Base-by-base conservation (phyloP, 2,797 vertebrate species). In the Tenualosa thibaudeaui region DNA sequence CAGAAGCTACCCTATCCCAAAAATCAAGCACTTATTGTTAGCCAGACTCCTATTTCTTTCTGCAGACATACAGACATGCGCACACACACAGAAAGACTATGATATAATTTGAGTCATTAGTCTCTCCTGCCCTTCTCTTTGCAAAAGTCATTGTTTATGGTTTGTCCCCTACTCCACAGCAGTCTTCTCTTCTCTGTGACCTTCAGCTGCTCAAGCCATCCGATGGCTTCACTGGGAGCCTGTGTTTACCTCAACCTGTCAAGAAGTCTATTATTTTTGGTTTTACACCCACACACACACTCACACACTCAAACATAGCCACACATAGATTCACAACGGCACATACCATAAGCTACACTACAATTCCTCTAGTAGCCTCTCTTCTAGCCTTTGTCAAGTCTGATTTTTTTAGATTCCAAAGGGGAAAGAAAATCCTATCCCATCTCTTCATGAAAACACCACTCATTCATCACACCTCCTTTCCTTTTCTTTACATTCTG, bases 31-130 rank as follows among this genome's bases (percentile, higher is more conserved):
- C 5, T 22, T 22, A 58, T n/a, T 22, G 22, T 58, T 22, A 58
- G 22, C 1, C 56, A 58, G 56, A n/a, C 56, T 4, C 22, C 5
- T 13, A 17, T 17, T 13, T 56, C 53, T 56, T 5, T 56, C 17
- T 7, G 54, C 54, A 22, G 4, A 22, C 54, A 58, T 5, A 58
- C 17, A 58, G 0, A 53, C 54, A 22, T 4, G 5, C 54, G 22
- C 19, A 58, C 17, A 19, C 54, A 58, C 54, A 58, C 3, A 62
- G 37, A 81, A 17, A 85, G 8, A 87, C 82, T 84, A 15, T 83
- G 26, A 43, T 24, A 10, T 9, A 26, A 62, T 62, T 24, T 4
- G 22, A n/a, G 8, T 9, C 22, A 62, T 62, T 68, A 13, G 62
- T 68, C 31, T 24, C 26, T 68, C 62, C 9, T 65, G 24, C 62